Percentiles rank a stretch among this genome's conserved stretches.
Conservation (phyloP, 2,888 invertebrate species). For the Neelides folsomi region DNA sequence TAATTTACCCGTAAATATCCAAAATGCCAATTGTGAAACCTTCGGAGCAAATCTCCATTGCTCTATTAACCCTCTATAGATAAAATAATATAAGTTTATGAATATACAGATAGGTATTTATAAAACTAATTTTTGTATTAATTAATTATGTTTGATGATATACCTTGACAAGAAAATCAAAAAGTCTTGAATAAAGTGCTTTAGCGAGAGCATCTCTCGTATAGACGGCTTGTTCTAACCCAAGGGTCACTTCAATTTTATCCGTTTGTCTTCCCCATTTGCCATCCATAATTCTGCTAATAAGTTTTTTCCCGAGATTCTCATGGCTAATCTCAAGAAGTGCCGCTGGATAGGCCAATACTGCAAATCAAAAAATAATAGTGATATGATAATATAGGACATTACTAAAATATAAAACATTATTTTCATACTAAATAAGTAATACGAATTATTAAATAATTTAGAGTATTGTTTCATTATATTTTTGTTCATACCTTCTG, state of each 20-base stretch:
- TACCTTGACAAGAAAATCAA: slow-evolving; percentile 36
- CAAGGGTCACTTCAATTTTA: slow-evolving; percentile 50
- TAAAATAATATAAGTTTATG: slow-evolving; percentile 22
- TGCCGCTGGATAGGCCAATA: slow-evolving; percentile 48
- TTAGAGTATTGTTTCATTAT: background rate
- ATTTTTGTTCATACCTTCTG: slow-evolving; percentile 42
- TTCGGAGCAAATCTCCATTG: slow-evolving; percentile 44
- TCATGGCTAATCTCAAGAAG: slow-evolving; percentile 47
- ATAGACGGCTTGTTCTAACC: slow-evolving; percentile 50
- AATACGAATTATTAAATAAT: background rate
- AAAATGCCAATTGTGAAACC: slow-evolving; percentile 49
- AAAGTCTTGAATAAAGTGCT: slow-evolving; percentile 49
- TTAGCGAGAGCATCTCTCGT: slow-evolving; percentile 53
- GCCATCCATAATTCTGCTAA: slow-evolving; percentile 50
- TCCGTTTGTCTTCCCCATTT: slow-evolving; percentile 54
- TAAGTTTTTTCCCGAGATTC: slow-evolving; percentile 46
- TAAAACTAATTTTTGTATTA: too few species aligned
- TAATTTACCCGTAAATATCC: slow-evolving; percentile 49
- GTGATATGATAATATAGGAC: background rate
- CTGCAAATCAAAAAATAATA: slow-evolving; percentile 37
- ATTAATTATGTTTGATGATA: too few species aligned
- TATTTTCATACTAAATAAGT: background rate
- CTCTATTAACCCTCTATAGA: slow-evolving; percentile 48
- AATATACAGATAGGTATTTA: too few species aligned
- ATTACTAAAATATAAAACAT: background rate